Evolutionary conservation across 1,140 invertebrate genomes (phyloP).

Genomic region (Notospermus geniculatus): DNA sequence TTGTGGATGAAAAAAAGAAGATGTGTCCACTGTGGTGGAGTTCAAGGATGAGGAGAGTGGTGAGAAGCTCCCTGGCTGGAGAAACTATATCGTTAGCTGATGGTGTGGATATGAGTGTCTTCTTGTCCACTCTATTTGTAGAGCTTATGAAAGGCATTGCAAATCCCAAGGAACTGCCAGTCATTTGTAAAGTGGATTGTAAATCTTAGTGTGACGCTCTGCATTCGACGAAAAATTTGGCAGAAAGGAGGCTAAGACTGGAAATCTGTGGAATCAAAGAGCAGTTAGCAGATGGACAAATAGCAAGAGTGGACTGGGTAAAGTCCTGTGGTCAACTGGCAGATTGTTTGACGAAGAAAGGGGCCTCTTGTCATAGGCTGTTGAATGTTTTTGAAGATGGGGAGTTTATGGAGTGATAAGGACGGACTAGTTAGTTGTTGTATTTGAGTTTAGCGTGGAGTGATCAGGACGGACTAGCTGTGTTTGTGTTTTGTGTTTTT

Average conservation of each 20-base stretch:
- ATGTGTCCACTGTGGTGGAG: too few relatives aligned
- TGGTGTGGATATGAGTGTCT: not conserved
- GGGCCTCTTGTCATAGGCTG: too few relatives aligned
- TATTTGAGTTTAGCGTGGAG: too few relatives aligned
- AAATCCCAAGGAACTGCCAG: too few relatives aligned
- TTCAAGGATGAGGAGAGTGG: too few relatives aligned
- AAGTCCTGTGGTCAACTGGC: conserved; percentile 14
- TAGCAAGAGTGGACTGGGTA: conserved; percentile 15
- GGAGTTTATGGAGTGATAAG: too few relatives aligned
- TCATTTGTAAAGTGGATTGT: conserved; percentile 16
- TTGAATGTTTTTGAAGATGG: too few relatives aligned
- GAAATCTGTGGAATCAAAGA: conserved; percentile 21
- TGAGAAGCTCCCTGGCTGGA: conserved; percentile 10
- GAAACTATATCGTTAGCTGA: conserved; percentile 8
- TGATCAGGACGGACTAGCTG: too few relatives aligned
- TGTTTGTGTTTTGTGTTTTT: too few relatives aligned
- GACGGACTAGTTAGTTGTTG: too few relatives aligned
- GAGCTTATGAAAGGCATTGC: not conserved
- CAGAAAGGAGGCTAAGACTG: conserved; percentile 18
- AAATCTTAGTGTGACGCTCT: conserved; percentile 18
- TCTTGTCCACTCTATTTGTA: not conserved
- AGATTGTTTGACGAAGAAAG: conserved; percentile 21
- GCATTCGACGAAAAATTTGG: conserved; percentile 20
- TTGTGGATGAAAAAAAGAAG: too few relatives aligned
- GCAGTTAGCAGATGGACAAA: conserved; percentile 11